Base-by-base conservation (phyloP, 1,140 invertebrate species). In the Asbolus verrucosus region DNA sequence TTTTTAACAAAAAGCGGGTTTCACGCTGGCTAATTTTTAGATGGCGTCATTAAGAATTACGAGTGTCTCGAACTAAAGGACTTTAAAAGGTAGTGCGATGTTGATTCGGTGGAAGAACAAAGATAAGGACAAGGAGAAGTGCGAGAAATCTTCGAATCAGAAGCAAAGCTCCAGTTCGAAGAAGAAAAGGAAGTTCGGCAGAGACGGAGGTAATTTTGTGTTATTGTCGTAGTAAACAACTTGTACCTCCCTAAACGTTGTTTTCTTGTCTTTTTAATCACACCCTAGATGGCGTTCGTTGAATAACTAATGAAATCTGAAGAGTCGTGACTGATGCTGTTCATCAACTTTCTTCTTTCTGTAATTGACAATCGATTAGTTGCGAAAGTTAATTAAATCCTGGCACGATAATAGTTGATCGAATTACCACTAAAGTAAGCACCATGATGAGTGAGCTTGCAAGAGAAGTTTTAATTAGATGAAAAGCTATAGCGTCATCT, bases 21-120 rank as follows among this genome's bases (percentile, higher is more conserved):
- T 54, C 6, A 9, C 16, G 21, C 3, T 27, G 21, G 21, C 2
- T 43, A 43, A 43, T 43, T 27, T 54, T 27, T 46, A 8, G 18
- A 46, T 46, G 16, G 3, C 8, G 24, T 8, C 24, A 3, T 27
- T 27, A 8, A 3, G 41, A 9, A 24, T 41, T 18, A 13, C 11
- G 30, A 38, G 61, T 30, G 21, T 24, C 14, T 63, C 33, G 14
- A 27, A 41, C 19, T 39, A 62, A 33, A 62, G 14, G 18, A 11
- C 19, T 14, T 43, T 6, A 36, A 36, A 4, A 3, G 33, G 11
- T 1, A 39, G 61, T 63, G 61, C 15, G 33, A 70, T 81, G 80
- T 76, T 81, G 73, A 81, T 80, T 65, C 78, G 80, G 67, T 81
- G 80, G 79, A 81, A 81, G 74, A 79, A 74, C 39, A 81, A 81